A percentile compares a stretch with the other conserved stretches of the same genome.
phyloP scores from a whole-genome alignment of 2,888 invertebrate genomes.

The Cerastis rubricosa region DNA sequence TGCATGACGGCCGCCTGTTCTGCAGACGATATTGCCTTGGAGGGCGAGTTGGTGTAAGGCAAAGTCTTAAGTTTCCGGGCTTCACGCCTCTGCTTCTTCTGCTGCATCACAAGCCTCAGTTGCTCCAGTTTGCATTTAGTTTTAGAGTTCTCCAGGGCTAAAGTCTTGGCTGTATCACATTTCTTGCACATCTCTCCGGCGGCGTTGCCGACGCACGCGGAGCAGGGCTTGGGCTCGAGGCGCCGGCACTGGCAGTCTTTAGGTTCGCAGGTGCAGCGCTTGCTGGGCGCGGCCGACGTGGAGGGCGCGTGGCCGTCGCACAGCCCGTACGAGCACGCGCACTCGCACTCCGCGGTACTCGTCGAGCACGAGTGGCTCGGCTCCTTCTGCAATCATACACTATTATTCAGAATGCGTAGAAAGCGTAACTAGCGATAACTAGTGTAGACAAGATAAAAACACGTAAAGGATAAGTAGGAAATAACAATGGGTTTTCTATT shows the following conservation, averaged over 20 bases:
- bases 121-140: constrained; percentile 97
- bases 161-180: constrained; percentile 85
- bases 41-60: constrained; percentile 90
- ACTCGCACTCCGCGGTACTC: constrained; percentile 76
- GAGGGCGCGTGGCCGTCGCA: constrained; percentile 81
- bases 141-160: constrained; percentile 94
- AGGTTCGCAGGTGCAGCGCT: constrained; percentile 69
- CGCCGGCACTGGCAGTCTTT: constrained; percentile 75
- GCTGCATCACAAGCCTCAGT: constrained; percentile 97
- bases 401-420: constrained; percentile 32
- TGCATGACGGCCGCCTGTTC: constrained; percentile 95
- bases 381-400: constrained; percentile 83
- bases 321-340: constrained; percentile 83
- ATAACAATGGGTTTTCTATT: constrained; percentile 27
- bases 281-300: constrained; percentile 55
- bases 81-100: constrained; percentile 95
- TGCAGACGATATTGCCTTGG: constrained; percentile 96
- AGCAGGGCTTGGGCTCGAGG: constrained; percentile 72
- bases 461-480: constrained; percentile 36
- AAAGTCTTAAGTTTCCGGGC: constrained; percentile 93
- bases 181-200: constrained; percentile 84
- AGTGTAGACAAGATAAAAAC: constrained; percentile 39
- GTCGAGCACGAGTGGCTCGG: constrained; percentile 79
- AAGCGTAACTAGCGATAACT: constrained; percentile 42
- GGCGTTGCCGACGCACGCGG: constrained; percentile 72